Base-by-base conservation (phyloP, 2,113 vertebrate species). In the Globicephala melas region DNA sequence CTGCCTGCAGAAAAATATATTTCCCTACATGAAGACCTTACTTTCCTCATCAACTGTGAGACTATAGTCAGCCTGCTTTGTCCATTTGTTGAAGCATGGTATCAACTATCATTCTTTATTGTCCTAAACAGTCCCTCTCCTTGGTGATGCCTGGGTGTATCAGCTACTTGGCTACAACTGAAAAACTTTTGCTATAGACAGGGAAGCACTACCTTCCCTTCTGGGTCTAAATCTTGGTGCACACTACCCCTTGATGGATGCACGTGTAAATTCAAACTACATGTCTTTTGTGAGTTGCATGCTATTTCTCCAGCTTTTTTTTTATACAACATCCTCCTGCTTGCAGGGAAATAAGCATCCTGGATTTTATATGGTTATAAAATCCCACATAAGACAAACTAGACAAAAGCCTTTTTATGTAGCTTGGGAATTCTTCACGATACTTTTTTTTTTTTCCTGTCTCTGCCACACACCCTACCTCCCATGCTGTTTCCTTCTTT, bases 281-380 rank as follows among this genome's bases (percentile, higher is more conserved):
- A 63, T 53, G 85, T 89, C 95, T 93, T 97, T 97, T 97, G 97
- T 94, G 85, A 97, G 88, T 95, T 94, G 76, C 96, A 96, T 96
- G 81, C 88, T 97, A 95, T 95, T 97, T 89, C 67, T 89, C 67
- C 89, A 98, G 95, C 50, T 77, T 95, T 80, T 87, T 68, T 93
- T 95, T 92, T 88, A 91, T 96, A 91, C 47, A 96, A 26, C 74
- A 76, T 94, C 95, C 91, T 98, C 95, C 92, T 97, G 90, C 63
- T 98, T 97, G 85, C 96, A 97, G 82, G 92, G 97, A 97, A 97
- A 97, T 68, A 77, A 89, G 41, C 5, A 5, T 71, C 55, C 89
- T 96, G 88, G 41, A 41, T 97, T 98, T 97, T 97, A 97, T 94
- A 79, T 2, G 91, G 87, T 91, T 93, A 94, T 94, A 97, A 97